Evolutionary conservation across 2,797 vertebrate genomes (phyloP).

Genomic region (Falco concolor): DNA sequence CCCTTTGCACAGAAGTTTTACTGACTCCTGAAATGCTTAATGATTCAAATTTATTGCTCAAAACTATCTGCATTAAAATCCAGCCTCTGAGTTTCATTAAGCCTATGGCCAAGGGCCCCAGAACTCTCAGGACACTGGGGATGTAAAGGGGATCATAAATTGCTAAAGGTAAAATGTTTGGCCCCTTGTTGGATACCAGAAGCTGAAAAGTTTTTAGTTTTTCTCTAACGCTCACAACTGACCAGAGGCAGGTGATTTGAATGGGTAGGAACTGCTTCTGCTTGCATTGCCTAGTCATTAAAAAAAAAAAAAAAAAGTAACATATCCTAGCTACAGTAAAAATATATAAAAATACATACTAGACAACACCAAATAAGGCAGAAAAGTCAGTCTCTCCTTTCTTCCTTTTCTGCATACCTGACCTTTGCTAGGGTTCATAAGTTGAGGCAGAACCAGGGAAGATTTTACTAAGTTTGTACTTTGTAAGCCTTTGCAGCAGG

Average conservation of each 20-base stretch:
- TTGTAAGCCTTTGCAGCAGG: neutral
- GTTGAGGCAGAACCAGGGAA: neutral
- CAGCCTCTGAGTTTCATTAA: neutral
- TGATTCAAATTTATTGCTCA: neutral
- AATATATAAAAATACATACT: neutral
- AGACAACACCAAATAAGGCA: neutral
- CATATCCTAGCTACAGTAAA: neutral
- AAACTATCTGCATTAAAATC: neutral
- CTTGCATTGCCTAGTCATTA: neutral
- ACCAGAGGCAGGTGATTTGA: neutral
- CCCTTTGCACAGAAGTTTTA: neutral
- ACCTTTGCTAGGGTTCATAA: neutral
- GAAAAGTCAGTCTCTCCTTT: neutral
- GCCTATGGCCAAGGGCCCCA: neutral
- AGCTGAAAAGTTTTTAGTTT: neutral
- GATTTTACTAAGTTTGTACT: neutral
- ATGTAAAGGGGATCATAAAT: neutral
- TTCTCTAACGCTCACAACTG: neutral
- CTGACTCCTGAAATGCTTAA: neutral
- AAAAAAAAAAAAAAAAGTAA: neutral
- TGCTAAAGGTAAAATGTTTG: neutral
- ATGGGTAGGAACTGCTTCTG: neutral
- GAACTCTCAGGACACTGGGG: neutral
- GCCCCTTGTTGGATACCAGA: neutral
- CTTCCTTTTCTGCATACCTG: neutral